A percentile compares a stretch with the other conserved stretches of the same genome.
Evolutionary conservation across 2,797 vertebrate genomes (phyloP).

Genomic region (Alectoris magna): DNA sequence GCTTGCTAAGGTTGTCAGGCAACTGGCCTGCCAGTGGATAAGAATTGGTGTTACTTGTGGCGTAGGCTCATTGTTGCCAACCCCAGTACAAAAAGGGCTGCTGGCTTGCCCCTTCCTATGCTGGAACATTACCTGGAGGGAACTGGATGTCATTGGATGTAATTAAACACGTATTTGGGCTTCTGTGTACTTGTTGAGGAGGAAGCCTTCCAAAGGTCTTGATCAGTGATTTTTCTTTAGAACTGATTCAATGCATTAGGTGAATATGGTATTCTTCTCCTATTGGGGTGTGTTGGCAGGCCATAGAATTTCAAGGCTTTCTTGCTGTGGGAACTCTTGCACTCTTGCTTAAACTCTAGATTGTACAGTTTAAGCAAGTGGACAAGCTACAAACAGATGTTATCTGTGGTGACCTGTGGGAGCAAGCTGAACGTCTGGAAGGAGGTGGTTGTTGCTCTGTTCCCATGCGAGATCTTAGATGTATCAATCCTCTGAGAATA

Average conservation of each 20-base stretch:
- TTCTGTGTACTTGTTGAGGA: not conserved
- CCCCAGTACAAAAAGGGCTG: not conserved
- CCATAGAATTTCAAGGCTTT: not conserved
- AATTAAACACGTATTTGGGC: not conserved
- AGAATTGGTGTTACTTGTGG: not conserved
- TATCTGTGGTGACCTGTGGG: not conserved
- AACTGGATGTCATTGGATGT: fast-evolving
- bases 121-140: not conserved
- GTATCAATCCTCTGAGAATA: not conserved
- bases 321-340: not conserved
- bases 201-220: not conserved
- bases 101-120: not conserved
- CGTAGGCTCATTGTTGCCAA: not conserved
- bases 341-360: too few relatives aligned
- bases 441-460: not conserved
- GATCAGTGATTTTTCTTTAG: not conserved
- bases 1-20: not conserved
- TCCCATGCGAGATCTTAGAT: not conserved
- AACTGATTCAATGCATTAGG: not conserved
- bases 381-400: not conserved
- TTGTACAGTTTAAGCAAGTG: not conserved
- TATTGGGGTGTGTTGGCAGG: not conserved
- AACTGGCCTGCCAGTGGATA: not conserved
- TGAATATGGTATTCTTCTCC: not conserved
- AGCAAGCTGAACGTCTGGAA: not conserved